phyloP scores from a whole-genome alignment of 1,140 invertebrate genomes.

The Dolichoris vasculosae region DNA sequence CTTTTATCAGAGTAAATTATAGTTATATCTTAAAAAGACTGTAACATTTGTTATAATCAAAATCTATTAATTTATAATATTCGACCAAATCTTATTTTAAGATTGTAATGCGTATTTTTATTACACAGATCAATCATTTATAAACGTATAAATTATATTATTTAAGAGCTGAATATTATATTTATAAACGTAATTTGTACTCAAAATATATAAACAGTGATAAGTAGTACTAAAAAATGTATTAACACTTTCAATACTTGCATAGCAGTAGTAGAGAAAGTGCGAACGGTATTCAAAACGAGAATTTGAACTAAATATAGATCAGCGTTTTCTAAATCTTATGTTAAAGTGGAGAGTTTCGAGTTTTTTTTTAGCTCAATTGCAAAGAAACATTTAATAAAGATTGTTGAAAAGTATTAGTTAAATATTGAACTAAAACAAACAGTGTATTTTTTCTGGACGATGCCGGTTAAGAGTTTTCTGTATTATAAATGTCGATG shows the following conservation, averaged over 20 bases:
- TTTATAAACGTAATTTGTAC: not conserved
- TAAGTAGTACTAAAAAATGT: not conserved
- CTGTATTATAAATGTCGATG: no score
- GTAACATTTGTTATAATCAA: not conserved
- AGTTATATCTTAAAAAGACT: not conserved
- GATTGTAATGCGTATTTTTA: not conserved
- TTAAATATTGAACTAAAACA: no score
- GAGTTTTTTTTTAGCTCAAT: not conserved
- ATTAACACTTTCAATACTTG: constrained; percentile 13
- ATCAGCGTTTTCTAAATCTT: not conserved
- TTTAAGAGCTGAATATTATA: not conserved
- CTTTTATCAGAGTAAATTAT: not conserved
- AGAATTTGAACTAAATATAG: constrained; percentile 27
- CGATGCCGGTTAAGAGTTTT: no score
- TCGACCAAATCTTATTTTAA: not conserved
- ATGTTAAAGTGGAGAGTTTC: not conserved
- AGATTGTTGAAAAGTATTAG: not conserved
- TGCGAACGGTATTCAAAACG: not conserved
- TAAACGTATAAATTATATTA: not conserved
- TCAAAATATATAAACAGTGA: not conserved
- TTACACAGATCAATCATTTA: not conserved
- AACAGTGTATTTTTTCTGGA: no score
- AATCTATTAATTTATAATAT: not conserved
- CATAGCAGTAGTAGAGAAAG: constrained; percentile 18
- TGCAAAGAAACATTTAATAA: not conserved